Evolutionary conservation across 2,797 vertebrate species (phyloP).

Genomic region (Cirrhinus molitorella): DNA sequence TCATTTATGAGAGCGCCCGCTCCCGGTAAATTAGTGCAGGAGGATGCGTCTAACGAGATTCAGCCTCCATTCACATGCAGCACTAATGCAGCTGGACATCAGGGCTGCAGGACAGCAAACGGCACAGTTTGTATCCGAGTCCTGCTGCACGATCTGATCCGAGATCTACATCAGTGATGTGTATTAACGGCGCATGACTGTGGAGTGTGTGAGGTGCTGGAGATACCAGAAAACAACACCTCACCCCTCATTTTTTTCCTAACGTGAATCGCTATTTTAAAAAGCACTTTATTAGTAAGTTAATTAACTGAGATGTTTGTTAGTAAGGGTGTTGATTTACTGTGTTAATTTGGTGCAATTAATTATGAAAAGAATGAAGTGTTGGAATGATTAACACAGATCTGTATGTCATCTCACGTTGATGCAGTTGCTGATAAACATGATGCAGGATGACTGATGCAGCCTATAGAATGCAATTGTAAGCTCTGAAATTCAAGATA

Average conservation of each 20-base stretch:
- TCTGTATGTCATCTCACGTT: too few species aligned
- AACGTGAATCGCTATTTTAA: background rate
- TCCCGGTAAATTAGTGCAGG: conserved; percentile 5
- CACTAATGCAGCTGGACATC: conserved; percentile 7
- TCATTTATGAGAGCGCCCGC: conserved; percentile 55
- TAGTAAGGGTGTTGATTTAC: too few species aligned
- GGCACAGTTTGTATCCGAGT: background rate
- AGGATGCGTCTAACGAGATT: background rate
- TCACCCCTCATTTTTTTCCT: background rate
- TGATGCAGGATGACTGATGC: too few species aligned
- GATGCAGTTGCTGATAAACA: too few species aligned
- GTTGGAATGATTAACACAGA: too few species aligned
- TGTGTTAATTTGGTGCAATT: too few species aligned
- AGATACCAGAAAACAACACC: background rate
- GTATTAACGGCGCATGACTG: background rate
- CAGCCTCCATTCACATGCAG: background rate
- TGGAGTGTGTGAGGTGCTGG: background rate
- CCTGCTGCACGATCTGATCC: background rate
- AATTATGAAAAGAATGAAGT: too few species aligned
- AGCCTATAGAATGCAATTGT: too few species aligned
- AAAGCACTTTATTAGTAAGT: background rate
- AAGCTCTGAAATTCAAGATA: too few species aligned
- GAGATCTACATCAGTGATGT: too few species aligned
- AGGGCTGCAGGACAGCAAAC: background rate
- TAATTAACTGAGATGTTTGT: background rate